Percentiles rank a stretch among this genome's conserved stretches.
These are phyloP conservation scores for Poecilia picta DNA, from an alignment of 2,797 vertebrate species.

Conservation along the genomic window DNA sequence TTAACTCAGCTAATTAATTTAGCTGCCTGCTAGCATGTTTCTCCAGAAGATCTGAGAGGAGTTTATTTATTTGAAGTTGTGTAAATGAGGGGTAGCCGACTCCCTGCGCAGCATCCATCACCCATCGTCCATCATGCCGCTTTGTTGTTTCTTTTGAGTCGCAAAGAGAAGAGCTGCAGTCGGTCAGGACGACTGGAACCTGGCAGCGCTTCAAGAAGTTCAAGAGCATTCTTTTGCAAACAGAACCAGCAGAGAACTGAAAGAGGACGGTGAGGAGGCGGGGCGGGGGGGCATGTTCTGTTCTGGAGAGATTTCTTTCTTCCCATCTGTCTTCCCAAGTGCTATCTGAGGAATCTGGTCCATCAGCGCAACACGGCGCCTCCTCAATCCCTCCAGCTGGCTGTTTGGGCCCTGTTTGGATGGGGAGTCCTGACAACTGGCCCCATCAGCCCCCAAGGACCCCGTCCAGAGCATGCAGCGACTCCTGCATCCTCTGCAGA, in stretches of 20 bases:
- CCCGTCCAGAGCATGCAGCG: conserved; percentile 40
- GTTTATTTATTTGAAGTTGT: conserved; percentile 61
- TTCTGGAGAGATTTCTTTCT: conserved; percentile 57
- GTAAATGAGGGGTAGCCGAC: conserved; percentile 55
- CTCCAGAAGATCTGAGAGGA: conserved; percentile 46
- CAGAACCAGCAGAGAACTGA: conserved; percentile 36
- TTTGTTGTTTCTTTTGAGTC: conserved; percentile 67
- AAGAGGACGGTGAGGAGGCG: conserved; percentile 26
- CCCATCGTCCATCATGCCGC: conserved; percentile 52
- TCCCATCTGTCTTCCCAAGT: conserved; percentile 73
- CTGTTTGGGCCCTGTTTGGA: conserved; percentile 81
- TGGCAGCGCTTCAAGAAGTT: conserved; percentile 60
- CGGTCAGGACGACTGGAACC: conserved; percentile 38
- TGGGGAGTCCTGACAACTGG: conserved; percentile 83
- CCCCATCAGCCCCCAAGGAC: conserved; percentile 48
- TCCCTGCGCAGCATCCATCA: conserved; percentile 47
- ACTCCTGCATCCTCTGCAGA: conserved; percentile 45
- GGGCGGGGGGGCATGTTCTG: conserved; percentile 31
- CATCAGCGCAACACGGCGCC: conserved; percentile 76
- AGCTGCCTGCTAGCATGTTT: conserved; percentile 32
- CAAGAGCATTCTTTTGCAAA: conserved; percentile 46
- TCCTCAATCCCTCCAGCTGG: conserved; percentile 79
- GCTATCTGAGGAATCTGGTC: conserved; percentile 84
- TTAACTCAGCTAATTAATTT: conserved; percentile 60
- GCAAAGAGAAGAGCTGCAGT: conserved; percentile 44